These are phyloP conservation scores for Drosophila rufa DNA, from an alignment of 1,140 invertebrate genomes.

Conservation along the genomic window DNA sequence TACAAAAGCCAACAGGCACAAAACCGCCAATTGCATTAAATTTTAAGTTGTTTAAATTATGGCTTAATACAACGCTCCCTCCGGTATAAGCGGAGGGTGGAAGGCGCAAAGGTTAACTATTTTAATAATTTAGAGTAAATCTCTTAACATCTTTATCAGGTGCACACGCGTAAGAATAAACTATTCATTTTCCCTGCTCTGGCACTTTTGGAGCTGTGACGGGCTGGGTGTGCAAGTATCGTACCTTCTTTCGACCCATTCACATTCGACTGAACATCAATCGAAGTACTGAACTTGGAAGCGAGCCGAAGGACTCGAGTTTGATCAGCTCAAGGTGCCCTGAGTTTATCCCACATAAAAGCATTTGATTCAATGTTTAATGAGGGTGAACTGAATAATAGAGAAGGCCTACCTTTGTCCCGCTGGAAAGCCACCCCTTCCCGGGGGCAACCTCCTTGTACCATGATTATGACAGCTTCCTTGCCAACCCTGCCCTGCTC, in stretches of 20 bases:
- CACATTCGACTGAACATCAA: conserved; percentile 36
- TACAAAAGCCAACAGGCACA: conserved; percentile 15
- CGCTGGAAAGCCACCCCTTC: conserved; percentile 16
- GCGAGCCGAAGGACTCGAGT: neutral
- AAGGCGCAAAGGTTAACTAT: conserved; percentile 32
- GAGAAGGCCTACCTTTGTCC: conserved; percentile 33
- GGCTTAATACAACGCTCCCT: conserved; percentile 3
- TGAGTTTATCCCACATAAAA: conserved; percentile 28
- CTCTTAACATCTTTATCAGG: conserved; percentile 54
- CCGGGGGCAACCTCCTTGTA: neutral
- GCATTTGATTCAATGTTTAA: conserved; percentile 63
- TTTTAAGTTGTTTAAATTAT: conserved; percentile 54
- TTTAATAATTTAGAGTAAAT: conserved; percentile 71
- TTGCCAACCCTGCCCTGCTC: conserved; percentile 9
- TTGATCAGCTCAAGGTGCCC: conserved; percentile 19
- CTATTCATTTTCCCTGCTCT: conserved; percentile 4
- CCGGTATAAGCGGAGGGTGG: no score
- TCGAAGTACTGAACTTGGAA: conserved; percentile 13
- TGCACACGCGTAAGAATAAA: conserved; percentile 34
- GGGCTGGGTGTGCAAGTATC: neutral
- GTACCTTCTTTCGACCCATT: neutral
- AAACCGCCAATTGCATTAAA: conserved; percentile 40
- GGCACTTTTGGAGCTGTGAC: neutral
- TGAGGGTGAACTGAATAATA: conserved; percentile 48
- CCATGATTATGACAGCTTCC: conserved; percentile 62